Base-by-base conservation (phyloP, 2,888 invertebrate genomes). In the Habrosyne pyritoides region DNA sequence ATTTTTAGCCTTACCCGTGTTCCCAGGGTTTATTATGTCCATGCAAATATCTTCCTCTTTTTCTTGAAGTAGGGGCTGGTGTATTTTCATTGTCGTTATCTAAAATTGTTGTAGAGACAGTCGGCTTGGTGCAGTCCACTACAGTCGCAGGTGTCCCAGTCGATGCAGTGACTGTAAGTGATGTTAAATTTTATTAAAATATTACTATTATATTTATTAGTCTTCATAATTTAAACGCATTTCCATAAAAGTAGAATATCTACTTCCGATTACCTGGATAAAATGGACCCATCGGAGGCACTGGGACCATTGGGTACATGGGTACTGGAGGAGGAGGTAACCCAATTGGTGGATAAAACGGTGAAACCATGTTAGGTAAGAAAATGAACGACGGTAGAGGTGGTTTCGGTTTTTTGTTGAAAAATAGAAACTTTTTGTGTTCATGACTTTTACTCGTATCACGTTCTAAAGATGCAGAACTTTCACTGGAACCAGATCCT, bases 361-460 rank as follows among this genome's bases (percentile, higher is more conserved):
- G 84, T 18, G 90, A 87, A 10, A 86, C 84, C 69, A 87, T 77
- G 53, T 80, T 86, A 5, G 91, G 91, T 52, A 91, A 69, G 59
- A 91, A 90, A 66, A 91, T 86, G 59, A 91, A 91, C 4, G 90
- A 90, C 0, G 91, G 91, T 53, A 92, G 69, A 2, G 84, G 85
- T 21, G 82, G 84, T 51, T 80, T 84, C 1, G 84, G 84, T 57
- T 84, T 84, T 66, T 84, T 90, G 61, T 87, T 88, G 52, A 82
- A 75, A 63, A 91, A 78, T 18, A 91, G 57, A 53, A 91, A 80
- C 72, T 89, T 85, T 61, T 86, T 86, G 55, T 91, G 89, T 4
- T 80, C 89, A 58, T 87, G 87, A 26, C 81, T 80, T 55, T 74
- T 71, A 10, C 75, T 69, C 18, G 60, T 66, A 21, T 59, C 61